A percentile compares a stretch with the other conserved stretches of the same genome.
phyloP scores from a whole-genome alignment of 2,888 invertebrate genomes.

The Myopa tessellatipennis region DNA sequence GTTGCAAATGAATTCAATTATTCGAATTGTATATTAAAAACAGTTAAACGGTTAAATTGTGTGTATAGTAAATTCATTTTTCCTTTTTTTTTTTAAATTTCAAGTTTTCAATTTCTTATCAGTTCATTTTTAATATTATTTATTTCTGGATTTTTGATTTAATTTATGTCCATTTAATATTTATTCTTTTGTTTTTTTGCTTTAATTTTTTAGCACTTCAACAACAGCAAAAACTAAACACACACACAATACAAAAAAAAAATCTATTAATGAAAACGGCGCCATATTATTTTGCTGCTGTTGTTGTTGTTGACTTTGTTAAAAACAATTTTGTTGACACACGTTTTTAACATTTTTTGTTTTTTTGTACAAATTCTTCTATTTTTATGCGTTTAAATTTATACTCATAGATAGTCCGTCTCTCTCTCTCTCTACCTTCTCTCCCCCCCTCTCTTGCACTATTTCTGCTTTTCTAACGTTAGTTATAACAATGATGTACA shows the following conservation, averaged over 20 bases:
- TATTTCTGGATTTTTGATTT: no score
- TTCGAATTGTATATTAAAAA: no score
- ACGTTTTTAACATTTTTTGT: background rate
- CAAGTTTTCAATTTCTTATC: background rate
- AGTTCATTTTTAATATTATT: no score
- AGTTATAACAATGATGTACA: no score
- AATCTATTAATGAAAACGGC: background rate
- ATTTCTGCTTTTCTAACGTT: no score
- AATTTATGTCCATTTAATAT: background rate
- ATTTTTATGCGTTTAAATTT: background rate
- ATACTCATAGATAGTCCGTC: no score
- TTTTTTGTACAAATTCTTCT: background rate
- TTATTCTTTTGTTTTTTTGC: background rate
- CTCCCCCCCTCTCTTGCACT: no score
- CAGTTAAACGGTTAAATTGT: background rate
- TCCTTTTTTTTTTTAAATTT: background rate
- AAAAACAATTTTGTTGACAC: background rate
- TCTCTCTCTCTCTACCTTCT: no score
- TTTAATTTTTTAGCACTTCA: background rate
- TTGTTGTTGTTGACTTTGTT: background rate
- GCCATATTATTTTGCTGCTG: background rate
- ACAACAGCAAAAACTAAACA: no score
- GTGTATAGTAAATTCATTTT: background rate
- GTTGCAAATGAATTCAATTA: no score
- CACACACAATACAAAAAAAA: background rate